Percentiles rank a stretch among this genome's conserved stretches.
Conservation (phyloP, 2,113 vertebrate species). For the zebrafish (Danio rerio) region DNA sequence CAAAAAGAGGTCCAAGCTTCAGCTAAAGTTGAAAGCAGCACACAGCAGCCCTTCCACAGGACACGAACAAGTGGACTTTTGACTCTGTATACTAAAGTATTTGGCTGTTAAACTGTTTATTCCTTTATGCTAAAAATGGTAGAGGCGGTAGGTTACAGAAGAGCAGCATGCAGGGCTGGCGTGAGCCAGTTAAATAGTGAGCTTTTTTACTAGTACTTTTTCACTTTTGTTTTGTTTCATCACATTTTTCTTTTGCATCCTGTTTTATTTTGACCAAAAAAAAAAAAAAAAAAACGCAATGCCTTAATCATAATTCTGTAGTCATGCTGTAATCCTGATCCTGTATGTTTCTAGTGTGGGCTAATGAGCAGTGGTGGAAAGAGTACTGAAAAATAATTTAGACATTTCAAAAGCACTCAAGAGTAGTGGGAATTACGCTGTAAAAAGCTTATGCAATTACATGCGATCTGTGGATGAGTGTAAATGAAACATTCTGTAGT, state of each 20-base stretch:
- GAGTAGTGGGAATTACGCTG: too few relatives aligned
- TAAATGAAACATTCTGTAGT: too few relatives aligned
- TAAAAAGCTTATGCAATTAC: too few relatives aligned
- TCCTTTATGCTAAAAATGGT: neutral
- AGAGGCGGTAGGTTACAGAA: neutral
- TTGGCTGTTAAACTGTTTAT: constrained; percentile 16
- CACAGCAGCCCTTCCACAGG: neutral
- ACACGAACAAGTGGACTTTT: neutral
- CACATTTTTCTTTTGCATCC: neutral
- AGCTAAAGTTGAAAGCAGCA: neutral
- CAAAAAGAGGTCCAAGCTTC: neutral
- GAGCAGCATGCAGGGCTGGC: neutral
- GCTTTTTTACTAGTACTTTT: neutral
- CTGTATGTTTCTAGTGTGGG: too few relatives aligned
- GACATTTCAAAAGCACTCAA: too few relatives aligned
- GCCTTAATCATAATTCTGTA: too few relatives aligned
- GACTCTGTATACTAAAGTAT: neutral
- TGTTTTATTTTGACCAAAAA: neutral
- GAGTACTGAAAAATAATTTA: too few relatives aligned
- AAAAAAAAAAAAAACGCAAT: too few relatives aligned
- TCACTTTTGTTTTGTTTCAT: neutral
- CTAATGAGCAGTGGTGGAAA: too few relatives aligned
- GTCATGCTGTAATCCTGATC: too few relatives aligned
- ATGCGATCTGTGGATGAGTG: too few relatives aligned
- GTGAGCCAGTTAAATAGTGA: neutral